Evolutionary conservation across 1,140 invertebrate species (phyloP), one percentile per base, ranked within the genome.

Genomic region (Leptopilina clavipes): DNA sequence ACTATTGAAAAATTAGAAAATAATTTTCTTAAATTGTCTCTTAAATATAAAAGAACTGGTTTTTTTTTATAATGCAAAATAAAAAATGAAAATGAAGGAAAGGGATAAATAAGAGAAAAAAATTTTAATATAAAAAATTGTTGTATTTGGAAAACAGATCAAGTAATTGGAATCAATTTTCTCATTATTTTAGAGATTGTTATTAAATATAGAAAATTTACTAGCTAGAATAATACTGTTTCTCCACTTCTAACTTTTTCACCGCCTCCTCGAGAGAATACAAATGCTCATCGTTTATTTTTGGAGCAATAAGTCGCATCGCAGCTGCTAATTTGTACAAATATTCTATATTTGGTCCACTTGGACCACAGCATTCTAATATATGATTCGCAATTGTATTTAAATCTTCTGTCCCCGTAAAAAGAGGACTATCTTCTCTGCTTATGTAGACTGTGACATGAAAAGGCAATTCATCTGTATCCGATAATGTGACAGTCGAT

Each of bases 291-390:
- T 96, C 95, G 11, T 93, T 75, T 0, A 93, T 91, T 52, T 93
- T 91, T 0, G 96, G 95, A 40, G 93, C 94, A 25, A 97, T 91
- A 37, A 91, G 83, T 81, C 94, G 91, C 94, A 98, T 95, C 0
- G 96, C 92, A 37, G 93, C 90, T 0, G 95, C 96, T 78, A 98
- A 90, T 84, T 96, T 95, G 78, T 96, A 95, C 0, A 98, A 89
- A 92, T 98, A 98, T 79, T 98, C 97, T 48, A 93, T 93, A 88
- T 98, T 98, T 3, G 93, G 87, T 0, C 97, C 97, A 88, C 96
- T 98, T 0, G 95, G 94, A 0, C 97, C 97, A 43, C 89, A 86
- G 17, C 94, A 93, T 43, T 89, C 88, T 17, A 93, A 90, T 70
- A 98, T 95, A 86, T 97, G 96, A 31, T 91, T 89, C 2, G 97